Percentiles rank a stretch among this genome's conserved stretches.
phyloP scores from a whole-genome alignment of 2,113 vertebrate species.

The Alligator mississippiensis region DNA sequence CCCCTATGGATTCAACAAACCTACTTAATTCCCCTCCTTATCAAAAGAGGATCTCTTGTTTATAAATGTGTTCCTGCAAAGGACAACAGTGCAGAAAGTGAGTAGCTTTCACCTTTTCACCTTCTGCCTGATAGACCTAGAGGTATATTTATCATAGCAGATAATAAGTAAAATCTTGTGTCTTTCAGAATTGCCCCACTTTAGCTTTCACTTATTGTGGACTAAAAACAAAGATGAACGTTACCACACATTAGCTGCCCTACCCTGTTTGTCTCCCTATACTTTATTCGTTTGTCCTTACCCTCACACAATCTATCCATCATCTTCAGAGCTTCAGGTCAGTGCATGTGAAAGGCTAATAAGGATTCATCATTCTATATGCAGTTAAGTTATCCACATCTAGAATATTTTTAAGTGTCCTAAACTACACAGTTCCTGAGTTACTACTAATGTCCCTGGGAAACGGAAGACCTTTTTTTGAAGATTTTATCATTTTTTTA shows the following conservation, averaged over 20 bases:
- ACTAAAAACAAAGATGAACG: no score
- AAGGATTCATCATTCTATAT: background rate
- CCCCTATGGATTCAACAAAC: background rate
- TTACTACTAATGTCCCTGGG: background rate
- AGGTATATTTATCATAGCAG: background rate
- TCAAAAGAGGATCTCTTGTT: accelerated
- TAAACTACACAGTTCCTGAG: background rate
- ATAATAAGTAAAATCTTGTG: background rate
- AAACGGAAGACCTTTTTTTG: background rate
- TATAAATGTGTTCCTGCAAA: background rate
- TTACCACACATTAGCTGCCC: no score
- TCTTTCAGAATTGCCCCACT: background rate
- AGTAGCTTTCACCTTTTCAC: background rate
- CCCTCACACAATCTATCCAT: no score
- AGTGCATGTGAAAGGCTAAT: background rate
- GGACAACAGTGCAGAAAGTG: accelerated
- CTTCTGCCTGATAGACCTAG: background rate
- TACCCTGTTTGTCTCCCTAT: no score
- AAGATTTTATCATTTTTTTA: background rate
- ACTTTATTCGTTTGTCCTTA: no score
- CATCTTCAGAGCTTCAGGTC: background rate
- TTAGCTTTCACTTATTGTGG: no score
- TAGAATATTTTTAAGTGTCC: background rate
- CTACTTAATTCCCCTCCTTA: background rate
- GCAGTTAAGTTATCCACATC: background rate